These are phyloP conservation scores for Stomorhina lunata DNA, from an alignment of 2,888 invertebrate species.

Conservation along the genomic window DNA sequence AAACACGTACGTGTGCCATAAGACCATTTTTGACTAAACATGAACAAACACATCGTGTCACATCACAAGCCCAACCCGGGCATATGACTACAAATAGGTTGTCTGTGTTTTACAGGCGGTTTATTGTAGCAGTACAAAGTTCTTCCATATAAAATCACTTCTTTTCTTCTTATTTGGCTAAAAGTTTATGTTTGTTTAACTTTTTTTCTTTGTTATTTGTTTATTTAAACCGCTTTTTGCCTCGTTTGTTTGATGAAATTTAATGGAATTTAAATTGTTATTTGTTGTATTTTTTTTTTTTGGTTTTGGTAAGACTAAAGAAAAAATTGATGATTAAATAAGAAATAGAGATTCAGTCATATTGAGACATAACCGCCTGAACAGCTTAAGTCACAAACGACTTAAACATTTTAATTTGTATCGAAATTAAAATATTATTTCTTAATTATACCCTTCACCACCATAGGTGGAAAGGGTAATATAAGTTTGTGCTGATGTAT, in stretches of 20 bases:
- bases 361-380: no score
- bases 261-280: conserved; percentile 13
- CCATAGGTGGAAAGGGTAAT: no score
- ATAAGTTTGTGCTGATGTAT: no score
- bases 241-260: background rate
- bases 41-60: conserved; percentile 5
- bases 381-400: no score
- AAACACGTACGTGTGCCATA: conserved; percentile 58
- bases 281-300: background rate
- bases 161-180: conserved; percentile 38
- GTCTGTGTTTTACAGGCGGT: background rate
- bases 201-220: background rate
- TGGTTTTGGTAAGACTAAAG: background rate
- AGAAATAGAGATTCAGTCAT: no score
- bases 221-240: background rate
- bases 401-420: no score
- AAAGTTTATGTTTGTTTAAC: conserved; percentile 25
- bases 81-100: background rate
- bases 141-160: conserved; percentile 53
- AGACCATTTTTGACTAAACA: conserved; percentile 50
- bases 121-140: conserved; percentile 40
- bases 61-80: background rate
- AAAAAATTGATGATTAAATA: no score
- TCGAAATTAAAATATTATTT: no score
- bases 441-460: no score